Conservation (phyloP, 2,888 invertebrate species). For the Leuctra nigra region DNA sequence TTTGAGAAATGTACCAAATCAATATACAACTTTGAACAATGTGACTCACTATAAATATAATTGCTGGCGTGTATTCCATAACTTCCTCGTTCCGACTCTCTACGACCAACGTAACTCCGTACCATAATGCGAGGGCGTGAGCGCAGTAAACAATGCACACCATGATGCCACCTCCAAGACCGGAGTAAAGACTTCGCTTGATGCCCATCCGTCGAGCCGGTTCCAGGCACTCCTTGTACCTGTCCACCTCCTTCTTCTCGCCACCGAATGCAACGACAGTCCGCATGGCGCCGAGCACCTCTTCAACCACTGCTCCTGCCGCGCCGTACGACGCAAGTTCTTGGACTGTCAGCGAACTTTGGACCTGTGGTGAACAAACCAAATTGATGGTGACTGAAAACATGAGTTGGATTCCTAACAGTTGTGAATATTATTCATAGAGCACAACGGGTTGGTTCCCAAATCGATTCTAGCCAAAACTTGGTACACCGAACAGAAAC, state of each 20-base stretch:
- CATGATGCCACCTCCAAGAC: slow-evolving; percentile 34
- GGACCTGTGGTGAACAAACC: too few relatives aligned
- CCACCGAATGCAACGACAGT: slow-evolving; percentile 41
- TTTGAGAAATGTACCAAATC: too few relatives aligned
- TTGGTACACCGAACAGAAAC: too few relatives aligned
- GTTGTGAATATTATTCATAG: not conserved
- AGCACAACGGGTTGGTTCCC: not conserved
- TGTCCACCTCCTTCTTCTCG: slow-evolving; percentile 37
- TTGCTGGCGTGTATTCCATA: slow-evolving; percentile 34
- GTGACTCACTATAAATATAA: slow-evolving; percentile 35
- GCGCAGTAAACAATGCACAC: slow-evolving; percentile 38
- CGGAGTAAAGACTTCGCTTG: slow-evolving; percentile 33
- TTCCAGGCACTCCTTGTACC: slow-evolving; percentile 34
- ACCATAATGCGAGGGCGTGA: slow-evolving; percentile 42
- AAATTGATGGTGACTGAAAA: too few relatives aligned
- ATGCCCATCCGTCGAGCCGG: slow-evolving; percentile 31
- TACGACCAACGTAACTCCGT: slow-evolving; percentile 39
- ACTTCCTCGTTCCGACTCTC: slow-evolving; percentile 32
- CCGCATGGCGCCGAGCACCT: slow-evolving; percentile 37
- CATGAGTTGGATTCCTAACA: not conserved
- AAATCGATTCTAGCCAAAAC: too few relatives aligned
- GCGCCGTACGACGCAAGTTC: slow-evolving; percentile 42
- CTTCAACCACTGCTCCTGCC: slow-evolving; percentile 40
- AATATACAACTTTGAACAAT: too few relatives aligned
- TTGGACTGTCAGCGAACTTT: slow-evolving; percentile 33